Evolutionary conservation across 2,888 invertebrate species (phyloP).

Genomic region (Stenichneumon culpator): DNA sequence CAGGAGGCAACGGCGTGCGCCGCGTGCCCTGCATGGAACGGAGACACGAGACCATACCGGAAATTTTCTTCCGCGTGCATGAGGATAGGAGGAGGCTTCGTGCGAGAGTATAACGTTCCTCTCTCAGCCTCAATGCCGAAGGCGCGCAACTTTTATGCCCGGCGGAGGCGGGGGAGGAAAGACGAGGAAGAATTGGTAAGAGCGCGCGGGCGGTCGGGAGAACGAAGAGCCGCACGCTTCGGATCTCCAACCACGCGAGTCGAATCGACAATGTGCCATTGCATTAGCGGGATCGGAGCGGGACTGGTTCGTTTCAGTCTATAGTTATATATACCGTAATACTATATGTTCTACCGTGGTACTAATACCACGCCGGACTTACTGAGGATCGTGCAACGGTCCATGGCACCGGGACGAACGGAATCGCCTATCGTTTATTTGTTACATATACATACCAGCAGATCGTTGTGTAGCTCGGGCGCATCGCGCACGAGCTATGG

Average conservation of each 20-base stretch:
- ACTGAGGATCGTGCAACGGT: constrained; percentile 21
- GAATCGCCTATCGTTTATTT: constrained; percentile 1
- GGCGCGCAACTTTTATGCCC: neutral
- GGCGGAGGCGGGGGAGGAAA: neutral
- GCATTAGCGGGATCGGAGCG: constrained; percentile 51
- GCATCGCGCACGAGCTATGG: too few species aligned
- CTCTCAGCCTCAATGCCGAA: constrained; percentile 13
- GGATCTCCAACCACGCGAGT: constrained; percentile 57
- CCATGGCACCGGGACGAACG: constrained; percentile 3
- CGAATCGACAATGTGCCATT: constrained; percentile 66
- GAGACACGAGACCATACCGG: constrained; percentile 44
- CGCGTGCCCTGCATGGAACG: constrained; percentile 20
- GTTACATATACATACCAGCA: neutral
- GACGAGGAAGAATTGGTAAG: neutral
- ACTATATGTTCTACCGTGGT: neutral
- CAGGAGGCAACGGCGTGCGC: constrained; percentile 32
- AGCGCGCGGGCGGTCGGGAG: constrained; percentile 1
- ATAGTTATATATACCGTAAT: constrained; percentile 3
- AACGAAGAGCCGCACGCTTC: constrained; percentile 31
- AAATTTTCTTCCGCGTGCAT: constrained; percentile 28
- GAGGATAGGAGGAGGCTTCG: neutral
- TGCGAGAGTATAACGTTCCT: neutral
- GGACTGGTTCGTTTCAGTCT: constrained; percentile 7
- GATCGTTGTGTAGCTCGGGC: too few species aligned
- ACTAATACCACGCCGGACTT: constrained; percentile 4